Evolutionary conservation across 2,888 invertebrate species (phyloP).

Genomic region (Patella caerulea): DNA sequence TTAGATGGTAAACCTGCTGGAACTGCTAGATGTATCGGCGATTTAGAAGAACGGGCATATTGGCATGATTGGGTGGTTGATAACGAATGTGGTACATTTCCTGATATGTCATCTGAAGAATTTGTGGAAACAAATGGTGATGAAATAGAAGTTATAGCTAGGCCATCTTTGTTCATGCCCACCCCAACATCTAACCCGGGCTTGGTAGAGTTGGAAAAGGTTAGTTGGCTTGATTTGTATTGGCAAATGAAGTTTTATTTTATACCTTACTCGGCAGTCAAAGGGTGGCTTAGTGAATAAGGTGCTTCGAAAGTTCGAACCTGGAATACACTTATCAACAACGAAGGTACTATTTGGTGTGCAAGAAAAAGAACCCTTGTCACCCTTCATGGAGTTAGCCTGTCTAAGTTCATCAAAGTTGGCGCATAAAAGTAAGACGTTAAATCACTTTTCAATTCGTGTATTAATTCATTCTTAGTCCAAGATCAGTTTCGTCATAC

Average conservation of each 20-base stretch:
- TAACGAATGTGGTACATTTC: slow-evolving; percentile 24
- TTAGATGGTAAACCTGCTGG: slow-evolving; percentile 40
- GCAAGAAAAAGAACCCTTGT: too few relatives aligned
- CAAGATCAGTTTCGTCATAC: slow-evolving; percentile 14
- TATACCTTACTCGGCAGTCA: too few relatives aligned
- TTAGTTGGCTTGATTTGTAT: not conserved
- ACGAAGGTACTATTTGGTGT: too few relatives aligned
- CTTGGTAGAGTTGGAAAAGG: slow-evolving; percentile 26
- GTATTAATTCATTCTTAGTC: not conserved
- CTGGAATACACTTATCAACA: too few relatives aligned
- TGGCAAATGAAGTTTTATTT: too few relatives aligned
- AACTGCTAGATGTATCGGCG: slow-evolving; percentile 52
- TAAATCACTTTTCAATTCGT: not conserved
- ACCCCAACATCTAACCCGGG: slow-evolving; percentile 13
- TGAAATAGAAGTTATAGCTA: slow-evolving; percentile 16
- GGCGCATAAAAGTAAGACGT: too few relatives aligned
- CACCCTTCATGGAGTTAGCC: too few relatives aligned
- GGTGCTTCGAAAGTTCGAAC: too few relatives aligned
- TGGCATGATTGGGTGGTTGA: slow-evolving; percentile 49
- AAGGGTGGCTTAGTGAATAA: too few relatives aligned
- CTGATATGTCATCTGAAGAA: slow-evolving; percentile 7
- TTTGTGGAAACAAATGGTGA: slow-evolving; percentile 21
- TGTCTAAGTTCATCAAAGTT: too few relatives aligned
- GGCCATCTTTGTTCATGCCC: not conserved
- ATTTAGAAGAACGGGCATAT: slow-evolving; percentile 50